Base-by-base conservation (phyloP, 2,797 vertebrate genomes). In the Parotocinclus haroldoi region DNA sequence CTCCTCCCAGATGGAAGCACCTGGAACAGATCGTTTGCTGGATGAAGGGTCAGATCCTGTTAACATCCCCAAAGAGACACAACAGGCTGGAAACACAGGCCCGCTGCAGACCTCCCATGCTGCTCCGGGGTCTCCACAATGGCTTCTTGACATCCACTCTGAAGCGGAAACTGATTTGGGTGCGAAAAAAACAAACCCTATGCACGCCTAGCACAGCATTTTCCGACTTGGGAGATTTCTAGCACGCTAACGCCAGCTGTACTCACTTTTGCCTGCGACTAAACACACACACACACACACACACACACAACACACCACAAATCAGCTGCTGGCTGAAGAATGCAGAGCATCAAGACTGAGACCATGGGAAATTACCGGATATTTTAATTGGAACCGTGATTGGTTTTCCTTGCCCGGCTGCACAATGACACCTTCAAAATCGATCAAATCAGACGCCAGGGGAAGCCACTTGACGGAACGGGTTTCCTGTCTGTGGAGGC, bases 371-470 rank as follows among this genome's bases (percentile, higher is more conserved):
- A 48, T 57, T 49, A 62, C 12, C 13, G 39, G 11, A 38, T 27
- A 14, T 18, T 13, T 11, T 58, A n/a, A 44, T 42, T 69, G 61
- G 73, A 73, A 71, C 61, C 71, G 74, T 45, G 27, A 46, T 49
- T 70, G 45, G 44, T 76, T 56, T 72, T 67, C 40, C 55, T 72
- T 63, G 71, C 63, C 73, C 74, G 74, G 54, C 76, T 79, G 77
- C 58, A 63, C 44, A 45, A 44, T 16, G 17, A 77, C 71, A 63
- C 73, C 68, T 76, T 83, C 82, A 84, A 86, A 78, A 76, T 74
- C 82, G 83, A 45, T 14, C 50, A 76, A 40, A n/a, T n/a, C n/a
- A 76, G 37, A 68, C 70, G 77, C 66, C 27, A 27, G 2, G 27
- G 2, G 27, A 2, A 27, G 27, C 65, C 73, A 48, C 65, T 60